phyloP scores from a whole-genome alignment of 2,888 invertebrate species.

The Mantis religiosa region DNA sequence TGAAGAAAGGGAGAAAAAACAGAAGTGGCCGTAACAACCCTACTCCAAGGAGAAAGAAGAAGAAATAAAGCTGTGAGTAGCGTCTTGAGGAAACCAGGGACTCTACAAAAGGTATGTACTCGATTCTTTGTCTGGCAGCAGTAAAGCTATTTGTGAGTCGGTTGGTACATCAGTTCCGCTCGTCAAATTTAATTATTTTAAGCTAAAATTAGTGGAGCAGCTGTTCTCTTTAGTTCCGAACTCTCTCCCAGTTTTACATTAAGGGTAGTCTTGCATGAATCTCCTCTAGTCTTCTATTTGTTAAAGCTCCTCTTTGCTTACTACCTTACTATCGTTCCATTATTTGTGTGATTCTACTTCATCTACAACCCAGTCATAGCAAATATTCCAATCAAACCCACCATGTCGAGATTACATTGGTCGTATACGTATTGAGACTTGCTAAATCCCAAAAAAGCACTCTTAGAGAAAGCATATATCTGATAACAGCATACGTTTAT shows the following conservation, averaged over 20 bases:
- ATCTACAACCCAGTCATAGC: no score
- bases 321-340: no score
- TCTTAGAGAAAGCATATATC: no score
- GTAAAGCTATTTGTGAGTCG: neutral
- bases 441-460: no score
- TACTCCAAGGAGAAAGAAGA: neutral
- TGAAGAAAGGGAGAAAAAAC: neutral
- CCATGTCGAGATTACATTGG: no score
- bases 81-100: neutral
- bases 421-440: no score
- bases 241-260: neutral
- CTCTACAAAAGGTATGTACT: neutral
- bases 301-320: neutral
- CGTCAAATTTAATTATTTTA: neutral
- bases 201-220: neutral
- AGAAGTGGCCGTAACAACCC: neutral
- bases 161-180: neutral
- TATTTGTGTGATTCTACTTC: no score
- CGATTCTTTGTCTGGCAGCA: neutral
- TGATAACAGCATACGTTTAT: no score
- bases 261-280: neutral
- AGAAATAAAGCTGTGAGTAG: neutral
- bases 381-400: no score
- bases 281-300: neutral
- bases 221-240: neutral